These are phyloP conservation scores for Drosophila busckii DNA, from an alignment of 1,140 invertebrate genomes.

Conservation along the genomic window DNA sequence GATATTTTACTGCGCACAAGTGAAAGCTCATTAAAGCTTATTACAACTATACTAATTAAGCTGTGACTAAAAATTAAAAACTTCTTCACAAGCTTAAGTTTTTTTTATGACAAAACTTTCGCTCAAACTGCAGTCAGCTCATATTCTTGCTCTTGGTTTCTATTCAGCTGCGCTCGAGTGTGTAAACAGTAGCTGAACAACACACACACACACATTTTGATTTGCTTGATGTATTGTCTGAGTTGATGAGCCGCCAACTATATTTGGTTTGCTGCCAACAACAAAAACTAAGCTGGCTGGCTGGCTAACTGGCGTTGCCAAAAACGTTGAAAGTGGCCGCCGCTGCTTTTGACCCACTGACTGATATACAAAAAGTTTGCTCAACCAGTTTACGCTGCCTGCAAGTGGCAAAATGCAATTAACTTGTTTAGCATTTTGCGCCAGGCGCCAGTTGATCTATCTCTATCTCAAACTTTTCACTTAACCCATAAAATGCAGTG, in stretches of 20 bases:
- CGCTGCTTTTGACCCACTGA: constrained; percentile 69
- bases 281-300: constrained; percentile 23
- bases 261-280: constrained; percentile 65
- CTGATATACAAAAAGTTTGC: constrained; percentile 53
- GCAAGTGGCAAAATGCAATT: constrained; percentile 41
- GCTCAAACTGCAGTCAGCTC: background rate
- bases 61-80: no score
- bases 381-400: background rate
- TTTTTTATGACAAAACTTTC: no score
- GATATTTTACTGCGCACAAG: background rate
- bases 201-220: no score
- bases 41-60: no score
- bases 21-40: background rate
- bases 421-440: constrained; percentile 47
- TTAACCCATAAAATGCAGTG: background rate
- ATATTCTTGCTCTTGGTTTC: constrained; percentile 23
- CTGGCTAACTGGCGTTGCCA: constrained; percentile 60
- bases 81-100: no score
- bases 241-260: constrained; percentile 46
- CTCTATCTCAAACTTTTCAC: constrained; percentile 15
- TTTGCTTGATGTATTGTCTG: constrained; percentile 5
- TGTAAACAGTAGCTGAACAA: constrained; percentile 31
- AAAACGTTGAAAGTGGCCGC: constrained; percentile 59
- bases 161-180: constrained; percentile 18
- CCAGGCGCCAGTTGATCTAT: constrained; percentile 31